phyloP scores from a whole-genome alignment of 2,888 invertebrate species.

The Phragmatobia fuliginosa region DNA sequence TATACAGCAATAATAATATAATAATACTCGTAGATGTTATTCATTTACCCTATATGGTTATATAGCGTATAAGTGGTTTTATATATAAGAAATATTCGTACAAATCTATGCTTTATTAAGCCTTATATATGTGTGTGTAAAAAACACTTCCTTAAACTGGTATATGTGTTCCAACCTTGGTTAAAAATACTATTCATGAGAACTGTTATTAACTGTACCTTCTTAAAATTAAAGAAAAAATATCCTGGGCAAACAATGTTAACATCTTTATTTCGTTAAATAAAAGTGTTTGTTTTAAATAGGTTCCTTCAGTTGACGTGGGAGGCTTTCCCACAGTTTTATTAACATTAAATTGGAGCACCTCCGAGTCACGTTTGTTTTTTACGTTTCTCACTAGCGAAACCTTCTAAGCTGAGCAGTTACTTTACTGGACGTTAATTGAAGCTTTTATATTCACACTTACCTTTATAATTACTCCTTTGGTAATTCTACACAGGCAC shows the following conservation, averaged over 20 bases:
- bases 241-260: constrained; percentile 20
- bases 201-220: neutral
- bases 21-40: too few relatives aligned
- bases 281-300: constrained; percentile 30
- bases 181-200: neutral
- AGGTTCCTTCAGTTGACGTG: constrained; percentile 22
- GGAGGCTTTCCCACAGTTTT: constrained; percentile 39
- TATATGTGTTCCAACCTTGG: neutral
- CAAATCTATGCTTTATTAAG: neutral
- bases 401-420: constrained; percentile 36
- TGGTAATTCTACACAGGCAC: constrained; percentile 29
- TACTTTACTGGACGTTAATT: constrained; percentile 49
- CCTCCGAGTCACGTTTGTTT: constrained; percentile 55
- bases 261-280: constrained; percentile 19
- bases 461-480: constrained; percentile 46
- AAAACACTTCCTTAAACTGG: neutral
- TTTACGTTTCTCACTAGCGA: constrained; percentile 57
- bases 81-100: neutral
- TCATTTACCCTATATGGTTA: too few relatives aligned
- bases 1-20: too few relatives aligned
- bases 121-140: too few relatives aligned
- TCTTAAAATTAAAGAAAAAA: neutral
- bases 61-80: too few relatives aligned
- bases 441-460: constrained; percentile 51
- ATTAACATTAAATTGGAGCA: constrained; percentile 50